phyloP scores from a whole-genome alignment of 2,113 vertebrate species.

The Ciconia stormi region DNA sequence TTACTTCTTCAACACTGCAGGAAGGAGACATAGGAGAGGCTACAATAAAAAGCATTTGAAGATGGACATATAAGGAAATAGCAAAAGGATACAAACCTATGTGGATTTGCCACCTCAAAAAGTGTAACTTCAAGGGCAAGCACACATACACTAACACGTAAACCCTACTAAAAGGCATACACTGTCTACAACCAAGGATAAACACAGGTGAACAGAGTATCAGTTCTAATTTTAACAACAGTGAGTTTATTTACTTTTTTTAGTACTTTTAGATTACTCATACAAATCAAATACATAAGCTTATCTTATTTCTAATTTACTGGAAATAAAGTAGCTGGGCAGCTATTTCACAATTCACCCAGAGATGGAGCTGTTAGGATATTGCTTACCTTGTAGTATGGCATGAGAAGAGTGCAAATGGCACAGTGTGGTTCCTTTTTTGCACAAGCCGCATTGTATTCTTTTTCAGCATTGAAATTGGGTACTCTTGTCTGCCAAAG shows the following conservation, averaged over 20 bases:
- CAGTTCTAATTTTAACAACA: neutral
- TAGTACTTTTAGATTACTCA: neutral
- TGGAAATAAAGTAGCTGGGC: neutral
- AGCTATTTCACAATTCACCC: neutral
- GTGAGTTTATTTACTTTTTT: neutral
- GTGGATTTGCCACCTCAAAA: neutral
- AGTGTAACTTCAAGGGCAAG: neutral
- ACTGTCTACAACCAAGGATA: neutral
- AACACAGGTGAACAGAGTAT: neutral
- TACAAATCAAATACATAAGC: neutral
- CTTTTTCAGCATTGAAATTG: slow-evolving; percentile 88
- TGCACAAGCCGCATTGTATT: slow-evolving; percentile 85
- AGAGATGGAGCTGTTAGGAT: neutral
- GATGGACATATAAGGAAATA: neutral
- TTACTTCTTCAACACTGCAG: neutral
- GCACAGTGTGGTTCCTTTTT: slow-evolving; percentile 86
- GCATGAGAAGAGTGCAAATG: slow-evolving; percentile 93
- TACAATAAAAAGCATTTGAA: neutral
- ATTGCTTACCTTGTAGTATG: slow-evolving; percentile 88
- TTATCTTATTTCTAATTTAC: neutral
- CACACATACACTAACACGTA: neutral
- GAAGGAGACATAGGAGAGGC: neutral
- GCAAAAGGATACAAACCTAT: neutral
- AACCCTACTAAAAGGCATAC: neutral
- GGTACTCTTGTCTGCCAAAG: slow-evolving; percentile 88